Base-by-base conservation (phyloP, 2,113 vertebrate species). In the Platysternon megacephalum region DNA sequence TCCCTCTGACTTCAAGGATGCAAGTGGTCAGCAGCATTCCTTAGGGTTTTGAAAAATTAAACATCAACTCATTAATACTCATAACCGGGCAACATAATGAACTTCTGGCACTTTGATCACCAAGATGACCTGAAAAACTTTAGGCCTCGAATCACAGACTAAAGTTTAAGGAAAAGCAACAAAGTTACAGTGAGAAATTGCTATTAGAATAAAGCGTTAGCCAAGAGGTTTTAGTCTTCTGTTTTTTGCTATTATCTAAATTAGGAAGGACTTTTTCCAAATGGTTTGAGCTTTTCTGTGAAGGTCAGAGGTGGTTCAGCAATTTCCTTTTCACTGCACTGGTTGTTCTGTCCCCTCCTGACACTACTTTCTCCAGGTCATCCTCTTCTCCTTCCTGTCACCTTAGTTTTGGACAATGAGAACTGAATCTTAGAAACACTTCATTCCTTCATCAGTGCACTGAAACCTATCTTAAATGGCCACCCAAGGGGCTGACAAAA, bases 351-450 rank as follows among this genome's bases (percentile, higher is more conserved):
- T 68, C 61, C 11, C 21, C 24, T 76, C 22, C 42, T 26, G 22
- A 24, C 72, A 76, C 39, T 12, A 26, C 39, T 42, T 17, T 89
- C 28, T 35, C 11, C 35, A 88, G 19, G 21, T 49, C 21, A 1
- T 6, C 26, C 58, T 44, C 0, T 0, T 55, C 14, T 58, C 10
- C 4, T 48, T 42, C 46, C 5, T 55, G 1, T 1, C 21, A 35
- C 7, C 55, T 46, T 1, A 1, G 14, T 28, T 85, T 32, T 2
- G 21, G 39, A 74, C 29, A 79, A 56, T 3, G 22, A 79, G 44
- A 87, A 79, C 6, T 42, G 87, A 90, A 55, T 44, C 58, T 79
- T 28, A 58, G 11, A 68, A 49, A 44, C 11, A 42, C 5, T 76
- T 42, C 39, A 2, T 16, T 58, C 16, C 2, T 74, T 61, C 7